Evolutionary conservation across 1,140 invertebrate genomes (phyloP), one percentile per base, ranked within the genome.

Genomic region (Orchestia grillus): DNA sequence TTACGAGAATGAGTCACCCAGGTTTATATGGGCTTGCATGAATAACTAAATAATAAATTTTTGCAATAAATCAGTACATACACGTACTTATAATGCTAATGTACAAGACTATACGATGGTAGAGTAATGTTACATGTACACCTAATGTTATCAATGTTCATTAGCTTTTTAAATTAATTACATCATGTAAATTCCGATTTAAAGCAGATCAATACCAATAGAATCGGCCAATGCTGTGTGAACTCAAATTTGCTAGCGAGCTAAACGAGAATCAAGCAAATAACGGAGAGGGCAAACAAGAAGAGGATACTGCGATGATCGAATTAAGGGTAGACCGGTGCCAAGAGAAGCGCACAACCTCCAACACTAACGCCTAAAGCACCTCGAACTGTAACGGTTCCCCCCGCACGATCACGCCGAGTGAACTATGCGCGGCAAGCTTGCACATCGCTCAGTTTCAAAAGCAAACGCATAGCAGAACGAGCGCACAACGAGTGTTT

Each of bases 261-360:
- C 94, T 47, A 41, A n/a, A 95, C 43, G 16, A 44, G 94, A 19
- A 62, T 44, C 44, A 62, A 94, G 94, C 94, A 62, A 95, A 47
- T n/a, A 95, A 62, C 42, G 16, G 41, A 16, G 94, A 95, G 8
- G 94, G 8, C 45, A 41, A 62, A 62, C 94, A 43, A 53, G 94
- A 47, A 53, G 94, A 47, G 42, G 62, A 77, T 23, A 36, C 62
- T 77, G 62, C 36, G 62, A 77, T 77, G 62, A 77, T 77, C 28
- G 62, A 77, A 77, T 77, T 77, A 44, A 41, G 94, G 94, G 94
- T 62, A 62, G 94, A 95, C 11, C 16, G 94, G 94, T 53, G 94
- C 45, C 94, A n/a, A 44, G 94, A n/a, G 94, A 95, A 95, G 94
- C 42, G 94, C 40, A 62, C 94, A 95, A 95, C 94, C n/a, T n/a